phyloP scores from a whole-genome alignment of 2,888 invertebrate species.

The Acholoe squamosa region DNA sequence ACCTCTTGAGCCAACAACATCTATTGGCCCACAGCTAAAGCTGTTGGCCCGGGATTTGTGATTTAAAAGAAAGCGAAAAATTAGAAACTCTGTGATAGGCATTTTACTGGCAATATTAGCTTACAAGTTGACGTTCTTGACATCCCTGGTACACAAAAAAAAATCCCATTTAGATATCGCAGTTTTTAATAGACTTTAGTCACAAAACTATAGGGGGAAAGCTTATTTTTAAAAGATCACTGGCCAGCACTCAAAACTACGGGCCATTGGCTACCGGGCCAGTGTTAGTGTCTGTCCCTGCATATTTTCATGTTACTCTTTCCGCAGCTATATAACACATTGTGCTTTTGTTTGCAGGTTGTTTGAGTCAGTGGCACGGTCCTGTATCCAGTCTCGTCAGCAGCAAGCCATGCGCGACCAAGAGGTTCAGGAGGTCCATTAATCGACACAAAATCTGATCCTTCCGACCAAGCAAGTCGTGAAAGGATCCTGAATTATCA shows the following conservation, averaged over 20 bases:
- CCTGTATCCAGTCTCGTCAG: constrained; percentile 88
- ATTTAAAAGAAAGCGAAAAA: no score
- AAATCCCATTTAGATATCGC: neutral
- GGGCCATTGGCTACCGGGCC: no score
- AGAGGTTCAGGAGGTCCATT: constrained; percentile 57
- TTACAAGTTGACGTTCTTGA: no score
- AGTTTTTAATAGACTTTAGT: neutral
- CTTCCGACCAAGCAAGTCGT: neutral
- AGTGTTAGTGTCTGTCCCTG: no score
- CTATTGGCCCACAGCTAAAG: neutral
- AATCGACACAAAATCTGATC: neutral
- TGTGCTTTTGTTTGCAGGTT: constrained; percentile 86
- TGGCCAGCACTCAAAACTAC: no score
- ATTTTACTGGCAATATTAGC: no score
- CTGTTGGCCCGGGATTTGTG: no score
- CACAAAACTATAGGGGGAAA: no score
- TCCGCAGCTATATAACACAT: neutral
- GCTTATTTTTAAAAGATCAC: no score
- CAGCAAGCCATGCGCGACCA: constrained; percentile 49
- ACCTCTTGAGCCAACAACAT: neutral
- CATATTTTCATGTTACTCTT: neutral
- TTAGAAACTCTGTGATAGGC: no score
- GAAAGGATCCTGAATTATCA: neutral
- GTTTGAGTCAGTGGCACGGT: constrained; percentile 97
- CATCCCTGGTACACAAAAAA: no score